phyloP scores from a whole-genome alignment of 2,888 invertebrate genomes.

The Argyresthia albistria region DNA sequence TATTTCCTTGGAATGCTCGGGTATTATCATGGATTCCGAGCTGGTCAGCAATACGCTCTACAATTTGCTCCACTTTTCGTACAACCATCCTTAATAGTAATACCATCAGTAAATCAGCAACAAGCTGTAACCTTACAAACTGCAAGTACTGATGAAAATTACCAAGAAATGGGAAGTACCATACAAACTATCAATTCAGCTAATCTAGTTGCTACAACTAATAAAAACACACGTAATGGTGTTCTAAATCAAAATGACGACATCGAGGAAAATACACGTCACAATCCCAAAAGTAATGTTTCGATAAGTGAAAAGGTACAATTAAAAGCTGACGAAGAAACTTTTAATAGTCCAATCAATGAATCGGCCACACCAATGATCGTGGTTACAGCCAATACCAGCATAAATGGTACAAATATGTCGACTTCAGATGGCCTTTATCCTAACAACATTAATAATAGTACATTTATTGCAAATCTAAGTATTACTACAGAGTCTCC shows the following conservation, averaged over 20 bases:
- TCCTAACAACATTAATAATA: slow-evolving; percentile 14
- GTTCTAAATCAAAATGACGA: slow-evolving; percentile 10
- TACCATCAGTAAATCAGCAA: slow-evolving; percentile 24
- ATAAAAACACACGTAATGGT: neutral
- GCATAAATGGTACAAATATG: neutral
- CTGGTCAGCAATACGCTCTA: slow-evolving; percentile 21
- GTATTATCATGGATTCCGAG: slow-evolving; percentile 23
- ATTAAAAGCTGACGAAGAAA: no score
- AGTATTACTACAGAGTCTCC: slow-evolving; percentile 1
- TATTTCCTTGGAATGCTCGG: slow-evolving; percentile 24
- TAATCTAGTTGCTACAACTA: slow-evolving; percentile 12
- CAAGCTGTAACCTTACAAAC: slow-evolving; percentile 25
- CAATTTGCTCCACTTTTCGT: slow-evolving; percentile 20
- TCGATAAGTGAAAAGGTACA: neutral
- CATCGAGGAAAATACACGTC: slow-evolving; percentile 14
- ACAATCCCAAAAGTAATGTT: neutral
- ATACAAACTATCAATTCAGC: slow-evolving; percentile 15
- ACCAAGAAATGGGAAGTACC: slow-evolving; percentile 18
- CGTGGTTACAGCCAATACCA: no score
- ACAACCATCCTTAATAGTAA: slow-evolving; percentile 24
- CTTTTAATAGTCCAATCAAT: no score
- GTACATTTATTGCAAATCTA: neutral
- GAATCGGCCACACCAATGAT: no score
- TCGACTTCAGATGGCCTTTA: slow-evolving; percentile 21
- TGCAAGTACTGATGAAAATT: slow-evolving; percentile 17